Percentiles rank a stretch among this genome's conserved stretches.
phyloP scores from a whole-genome alignment of 1,140 invertebrate species.

The Diuraphis noxia region DNA sequence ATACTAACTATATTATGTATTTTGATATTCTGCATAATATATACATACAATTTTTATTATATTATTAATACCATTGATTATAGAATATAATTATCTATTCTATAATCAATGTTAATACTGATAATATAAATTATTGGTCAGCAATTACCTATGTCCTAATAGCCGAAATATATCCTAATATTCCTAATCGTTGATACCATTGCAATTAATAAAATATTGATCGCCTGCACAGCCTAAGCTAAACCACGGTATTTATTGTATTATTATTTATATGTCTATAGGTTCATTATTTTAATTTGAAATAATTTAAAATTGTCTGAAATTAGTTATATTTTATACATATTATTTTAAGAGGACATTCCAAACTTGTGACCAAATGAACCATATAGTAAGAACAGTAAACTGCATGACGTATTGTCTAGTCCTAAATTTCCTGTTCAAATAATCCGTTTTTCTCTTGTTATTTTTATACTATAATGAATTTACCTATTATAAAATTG shows the following conservation, averaged over 20 bases:
- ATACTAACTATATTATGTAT: no score
- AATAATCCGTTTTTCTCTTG: not conserved
- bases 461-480: not conserved
- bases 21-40: no score
- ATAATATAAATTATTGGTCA: not conserved
- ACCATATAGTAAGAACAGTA: not conserved
- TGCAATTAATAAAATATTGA: no score
- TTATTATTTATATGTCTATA: not conserved
- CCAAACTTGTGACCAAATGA: not conserved
- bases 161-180: no score
- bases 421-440: not conserved
- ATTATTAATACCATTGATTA: no score
- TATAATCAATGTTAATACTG: no score
- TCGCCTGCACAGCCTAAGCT: no score
- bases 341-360: no score
- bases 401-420: not conserved
- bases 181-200: no score
- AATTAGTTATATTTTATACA: not conserved
- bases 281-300: not conserved
- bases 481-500: not conserved
- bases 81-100: no score
- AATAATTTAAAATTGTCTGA: not conserved
- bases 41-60: not conserved
- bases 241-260: no score
- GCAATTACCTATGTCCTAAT: no score